Conservation (phyloP, 2,888 invertebrate genomes). For the Neocrepidodera transversa region DNA sequence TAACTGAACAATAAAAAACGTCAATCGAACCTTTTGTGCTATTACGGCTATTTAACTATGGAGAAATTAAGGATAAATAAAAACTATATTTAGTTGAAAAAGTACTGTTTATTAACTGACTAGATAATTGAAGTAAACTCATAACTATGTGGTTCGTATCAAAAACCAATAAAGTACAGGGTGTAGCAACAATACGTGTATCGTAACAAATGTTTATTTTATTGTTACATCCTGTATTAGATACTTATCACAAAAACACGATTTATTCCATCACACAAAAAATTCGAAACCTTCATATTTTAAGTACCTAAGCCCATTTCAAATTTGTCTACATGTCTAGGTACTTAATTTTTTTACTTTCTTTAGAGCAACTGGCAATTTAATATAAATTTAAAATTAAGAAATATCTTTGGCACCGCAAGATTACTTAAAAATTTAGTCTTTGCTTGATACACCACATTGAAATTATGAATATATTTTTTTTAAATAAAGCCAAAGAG, state of each 20-base stretch:
- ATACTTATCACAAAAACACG: slow-evolving; percentile 43
- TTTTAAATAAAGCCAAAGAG: slow-evolving; percentile 6
- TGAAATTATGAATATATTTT: slow-evolving; percentile 22
- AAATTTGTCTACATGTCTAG: slow-evolving; percentile 5
- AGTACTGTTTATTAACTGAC: slow-evolving; percentile 47
- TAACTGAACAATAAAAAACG: too few relatives aligned
- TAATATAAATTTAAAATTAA: slow-evolving; percentile 28
- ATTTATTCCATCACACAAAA: slow-evolving; percentile 44
- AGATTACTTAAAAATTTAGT: slow-evolving; percentile 32
- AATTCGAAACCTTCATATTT: slow-evolving; percentile 31
- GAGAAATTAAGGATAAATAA: slow-evolving; percentile 2
- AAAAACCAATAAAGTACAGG: slow-evolving; percentile 32
- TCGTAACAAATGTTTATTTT: background rate
- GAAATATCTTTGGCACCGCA: slow-evolving; percentile 43
- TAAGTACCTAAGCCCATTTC: slow-evolving; percentile 47
- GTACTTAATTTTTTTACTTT: slow-evolving; percentile 16
- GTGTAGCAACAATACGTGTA: background rate
- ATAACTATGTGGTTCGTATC: slow-evolving; percentile 41
- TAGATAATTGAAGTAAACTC: slow-evolving; percentile 42
- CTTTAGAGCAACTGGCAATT: slow-evolving; percentile 8
- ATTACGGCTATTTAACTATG: too few relatives aligned
- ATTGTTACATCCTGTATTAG: slow-evolving; percentile 25
- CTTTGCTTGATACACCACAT: slow-evolving; percentile 34
- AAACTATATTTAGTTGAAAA: slow-evolving; percentile 34
- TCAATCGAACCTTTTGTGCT: too few relatives aligned